Percentiles rank a stretch among this genome's conserved stretches.
These are phyloP conservation scores for Thinocorus orbignyianus DNA, from an alignment of 2,113 vertebrate genomes.

Conservation along the genomic window DNA sequence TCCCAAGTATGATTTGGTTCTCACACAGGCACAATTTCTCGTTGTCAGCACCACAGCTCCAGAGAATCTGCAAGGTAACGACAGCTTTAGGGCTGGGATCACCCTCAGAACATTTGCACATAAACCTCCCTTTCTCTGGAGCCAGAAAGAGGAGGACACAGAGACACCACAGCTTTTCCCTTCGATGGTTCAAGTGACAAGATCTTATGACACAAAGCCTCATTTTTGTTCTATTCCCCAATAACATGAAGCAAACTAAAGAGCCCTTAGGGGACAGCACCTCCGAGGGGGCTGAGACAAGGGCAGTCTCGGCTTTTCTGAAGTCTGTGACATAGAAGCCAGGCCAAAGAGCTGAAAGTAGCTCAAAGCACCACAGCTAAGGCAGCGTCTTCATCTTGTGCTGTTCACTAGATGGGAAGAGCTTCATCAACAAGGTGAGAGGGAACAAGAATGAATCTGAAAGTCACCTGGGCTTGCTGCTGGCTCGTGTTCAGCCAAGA, in stretches of 20 bases:
- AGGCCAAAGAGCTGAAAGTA: neutral
- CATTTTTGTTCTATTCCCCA: neutral
- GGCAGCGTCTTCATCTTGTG: fast-evolving
- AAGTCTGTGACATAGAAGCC: neutral
- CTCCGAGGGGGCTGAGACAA: neutral
- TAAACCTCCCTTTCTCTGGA: too few relatives aligned
- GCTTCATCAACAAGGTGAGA: too few relatives aligned
- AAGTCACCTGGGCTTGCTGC: too few relatives aligned
- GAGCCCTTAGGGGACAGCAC: neutral
- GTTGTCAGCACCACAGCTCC: fast-evolving
- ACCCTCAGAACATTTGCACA: too few relatives aligned
- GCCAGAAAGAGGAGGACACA: neutral
- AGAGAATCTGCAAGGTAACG: fast-evolving
- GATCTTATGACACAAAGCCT: neutral
- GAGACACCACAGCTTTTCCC: too few relatives aligned
- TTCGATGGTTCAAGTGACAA: too few relatives aligned
- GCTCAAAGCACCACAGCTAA: fast-evolving
- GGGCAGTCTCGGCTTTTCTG: fast-evolving
- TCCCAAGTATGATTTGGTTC: neutral
- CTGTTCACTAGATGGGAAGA: fast-evolving
- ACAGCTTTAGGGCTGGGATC: neutral
- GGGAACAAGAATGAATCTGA: too few relatives aligned
- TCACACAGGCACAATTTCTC: fast-evolving
- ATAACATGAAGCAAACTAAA: neutral
- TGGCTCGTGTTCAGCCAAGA: too few relatives aligned